These are phyloP conservation scores for Drosophila gunungcola DNA, from an alignment of 1,140 invertebrate genomes.

Conservation along the genomic window DNA sequence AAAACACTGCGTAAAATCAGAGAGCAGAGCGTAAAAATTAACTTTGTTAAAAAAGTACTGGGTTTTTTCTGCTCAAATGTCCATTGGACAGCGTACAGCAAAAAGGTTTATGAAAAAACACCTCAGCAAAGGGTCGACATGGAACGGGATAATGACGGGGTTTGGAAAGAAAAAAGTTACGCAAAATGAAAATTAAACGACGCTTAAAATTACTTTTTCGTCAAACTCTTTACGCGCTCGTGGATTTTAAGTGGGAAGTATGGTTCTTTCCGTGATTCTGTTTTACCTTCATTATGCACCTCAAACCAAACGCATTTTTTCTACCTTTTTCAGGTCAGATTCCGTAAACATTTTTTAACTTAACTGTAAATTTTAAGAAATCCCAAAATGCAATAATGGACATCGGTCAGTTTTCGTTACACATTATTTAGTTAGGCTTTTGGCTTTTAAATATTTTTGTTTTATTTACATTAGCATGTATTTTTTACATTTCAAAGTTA, in stretches of 20 bases:
- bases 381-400: no score
- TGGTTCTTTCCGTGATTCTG: neutral
- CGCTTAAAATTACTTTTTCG: constrained; percentile 82
- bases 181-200: constrained; percentile 81
- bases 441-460: neutral
- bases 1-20: constrained; percentile 44
- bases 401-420: no score
- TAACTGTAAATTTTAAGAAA: neutral
- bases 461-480: neutral
- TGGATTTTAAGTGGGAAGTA: constrained; percentile 20
- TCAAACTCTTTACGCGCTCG: constrained; percentile 68
- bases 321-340: neutral
- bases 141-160: neutral
- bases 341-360: neutral
- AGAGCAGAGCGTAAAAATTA: constrained; percentile 73
- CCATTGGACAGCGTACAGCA: constrained; percentile 45
- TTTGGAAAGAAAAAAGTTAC: constrained; percentile 60
- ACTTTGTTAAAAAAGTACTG: constrained; percentile 75
- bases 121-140: neutral
- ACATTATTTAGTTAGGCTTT: no score
- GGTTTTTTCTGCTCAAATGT: constrained; percentile 71
- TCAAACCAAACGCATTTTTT: neutral
- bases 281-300: constrained; percentile 6
- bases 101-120: constrained; percentile 44
- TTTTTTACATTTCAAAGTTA: neutral